These are phyloP conservation scores for Sylvia atricapilla DNA, from an alignment of 2,113 vertebrate species.

Conservation along the genomic window DNA sequence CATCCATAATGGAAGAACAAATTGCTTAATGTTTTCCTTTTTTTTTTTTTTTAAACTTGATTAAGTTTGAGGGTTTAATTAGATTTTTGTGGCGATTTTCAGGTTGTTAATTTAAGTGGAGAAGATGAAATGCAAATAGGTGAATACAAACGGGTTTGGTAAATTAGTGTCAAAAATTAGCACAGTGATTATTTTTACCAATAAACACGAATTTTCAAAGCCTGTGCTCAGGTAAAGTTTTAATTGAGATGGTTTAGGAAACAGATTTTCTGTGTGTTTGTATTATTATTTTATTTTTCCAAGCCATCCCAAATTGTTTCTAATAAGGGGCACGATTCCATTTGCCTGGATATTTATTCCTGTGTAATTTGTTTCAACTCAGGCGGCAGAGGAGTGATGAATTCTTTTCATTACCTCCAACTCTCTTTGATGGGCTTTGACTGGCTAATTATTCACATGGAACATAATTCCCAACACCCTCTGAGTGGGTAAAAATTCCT, in stretches of 20 bases:
- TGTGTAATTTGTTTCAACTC: constrained; percentile 15
- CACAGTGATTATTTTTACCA: neutral
- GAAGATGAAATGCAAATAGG: neutral
- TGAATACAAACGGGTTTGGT: neutral
- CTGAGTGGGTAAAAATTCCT: neutral
- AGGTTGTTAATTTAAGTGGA: neutral
- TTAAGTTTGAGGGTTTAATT: constrained; percentile 40
- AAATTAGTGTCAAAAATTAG: constrained; percentile 21
- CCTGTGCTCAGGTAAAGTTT: neutral
- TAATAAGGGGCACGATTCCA: constrained; percentile 22
- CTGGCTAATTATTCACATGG: neutral
- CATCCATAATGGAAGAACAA: neutral
- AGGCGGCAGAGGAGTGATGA: neutral
- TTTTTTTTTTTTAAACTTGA: neutral
- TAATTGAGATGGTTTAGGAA: constrained; percentile 47
- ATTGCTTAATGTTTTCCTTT: neutral
- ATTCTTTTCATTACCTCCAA: constrained; percentile 10
- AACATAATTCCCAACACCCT: neutral
- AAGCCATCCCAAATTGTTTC: neutral
- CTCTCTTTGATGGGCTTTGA: constrained; percentile 21
- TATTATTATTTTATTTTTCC: neutral
- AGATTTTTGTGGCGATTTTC: neutral
- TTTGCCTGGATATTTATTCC: constrained; percentile 41
- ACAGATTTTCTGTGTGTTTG: neutral
- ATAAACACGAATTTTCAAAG: neutral